Conservation (phyloP, 2,888 invertebrate species). For the Perithous albicinctus region DNA sequence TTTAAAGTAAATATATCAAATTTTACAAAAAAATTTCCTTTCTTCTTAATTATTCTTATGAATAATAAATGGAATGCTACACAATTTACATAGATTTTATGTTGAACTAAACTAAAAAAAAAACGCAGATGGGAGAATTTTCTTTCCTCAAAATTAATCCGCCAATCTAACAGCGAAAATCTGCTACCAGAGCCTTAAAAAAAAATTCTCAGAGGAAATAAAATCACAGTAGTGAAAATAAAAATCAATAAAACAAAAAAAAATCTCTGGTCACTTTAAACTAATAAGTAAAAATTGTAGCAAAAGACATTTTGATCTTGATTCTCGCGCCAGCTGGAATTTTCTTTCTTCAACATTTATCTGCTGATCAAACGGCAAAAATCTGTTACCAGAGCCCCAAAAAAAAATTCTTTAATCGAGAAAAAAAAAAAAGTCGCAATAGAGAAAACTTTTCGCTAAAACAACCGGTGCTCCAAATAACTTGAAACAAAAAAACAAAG, state of each 20-base stretch:
- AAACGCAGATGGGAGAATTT: too few species aligned
- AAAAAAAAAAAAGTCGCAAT: neutral
- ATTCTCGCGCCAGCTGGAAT: neutral
- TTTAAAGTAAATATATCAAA: too few species aligned
- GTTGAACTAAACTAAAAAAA: neutral
- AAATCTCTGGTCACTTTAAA: neutral
- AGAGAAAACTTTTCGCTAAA: neutral
- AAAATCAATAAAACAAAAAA: neutral
- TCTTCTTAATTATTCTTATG: neutral
- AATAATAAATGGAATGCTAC: neutral
- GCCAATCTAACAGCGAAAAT: too few species aligned
- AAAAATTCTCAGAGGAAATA: too few species aligned
- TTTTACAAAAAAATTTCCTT: neutral
- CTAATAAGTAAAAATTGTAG: neutral
- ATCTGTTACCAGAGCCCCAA: neutral
- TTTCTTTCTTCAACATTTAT: neutral
- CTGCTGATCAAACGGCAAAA: neutral
- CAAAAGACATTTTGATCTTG: neutral
- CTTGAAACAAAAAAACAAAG: neutral
- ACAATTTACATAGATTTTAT: neutral
- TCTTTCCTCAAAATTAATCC: too few species aligned
- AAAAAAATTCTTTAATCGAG: neutral
- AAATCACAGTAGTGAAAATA: too few species aligned
- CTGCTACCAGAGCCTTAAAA: too few species aligned
- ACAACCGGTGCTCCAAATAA: neutral